Conservation (phyloP, 2,113 vertebrate species). For the Cheirogaleus medius region DNA sequence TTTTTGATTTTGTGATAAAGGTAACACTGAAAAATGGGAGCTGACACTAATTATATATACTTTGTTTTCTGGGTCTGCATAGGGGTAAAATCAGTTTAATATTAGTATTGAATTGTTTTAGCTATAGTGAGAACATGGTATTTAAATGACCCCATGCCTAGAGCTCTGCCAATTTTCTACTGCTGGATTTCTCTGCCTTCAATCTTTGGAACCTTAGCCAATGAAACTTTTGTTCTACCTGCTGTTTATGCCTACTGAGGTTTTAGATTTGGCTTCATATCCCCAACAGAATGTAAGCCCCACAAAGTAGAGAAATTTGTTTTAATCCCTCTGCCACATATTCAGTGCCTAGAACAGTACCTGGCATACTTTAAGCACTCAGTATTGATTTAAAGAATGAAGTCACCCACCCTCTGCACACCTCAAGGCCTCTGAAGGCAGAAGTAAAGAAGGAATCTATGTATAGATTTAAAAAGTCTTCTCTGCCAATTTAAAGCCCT, state of each 20-base stretch:
- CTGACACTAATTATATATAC: neutral
- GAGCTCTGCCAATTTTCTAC: neutral
- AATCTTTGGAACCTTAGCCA: neutral
- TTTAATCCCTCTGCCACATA: neutral
- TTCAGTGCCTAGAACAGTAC: neutral
- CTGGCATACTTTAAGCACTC: neutral
- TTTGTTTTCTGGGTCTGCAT: neutral
- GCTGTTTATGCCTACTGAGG: neutral
- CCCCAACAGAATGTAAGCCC: neutral
- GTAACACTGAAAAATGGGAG: neutral
- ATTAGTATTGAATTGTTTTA: conserved; percentile 12
- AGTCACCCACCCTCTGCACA: neutral
- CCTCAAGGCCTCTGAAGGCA: neutral
- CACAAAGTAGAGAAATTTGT: neutral
- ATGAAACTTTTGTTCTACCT: neutral
- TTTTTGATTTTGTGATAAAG: neutral
- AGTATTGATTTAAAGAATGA: neutral
- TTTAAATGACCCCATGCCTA: neutral
- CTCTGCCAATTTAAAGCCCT: neutral
- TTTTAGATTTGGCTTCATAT: conserved; percentile 9
- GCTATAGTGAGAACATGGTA: neutral
- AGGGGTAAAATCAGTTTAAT: neutral
- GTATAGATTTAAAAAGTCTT: neutral
- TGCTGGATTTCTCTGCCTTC: neutral
- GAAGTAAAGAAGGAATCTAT: neutral